Conservation (phyloP, 1,140 invertebrate genomes). For the Caenorhabditis remanei region DNA sequence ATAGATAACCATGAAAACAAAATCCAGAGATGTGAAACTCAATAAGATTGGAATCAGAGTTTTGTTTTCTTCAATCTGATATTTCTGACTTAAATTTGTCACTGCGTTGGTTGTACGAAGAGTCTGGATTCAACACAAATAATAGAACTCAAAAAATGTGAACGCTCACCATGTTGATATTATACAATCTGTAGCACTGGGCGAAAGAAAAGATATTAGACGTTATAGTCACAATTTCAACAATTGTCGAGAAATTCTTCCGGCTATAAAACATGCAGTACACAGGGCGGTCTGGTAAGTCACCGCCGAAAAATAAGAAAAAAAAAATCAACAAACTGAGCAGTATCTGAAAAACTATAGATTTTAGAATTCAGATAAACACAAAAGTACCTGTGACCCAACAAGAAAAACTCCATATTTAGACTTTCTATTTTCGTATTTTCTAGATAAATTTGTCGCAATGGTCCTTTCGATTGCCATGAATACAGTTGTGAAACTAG, state of each 20-base stretch:
- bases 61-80: conserved; percentile 19
- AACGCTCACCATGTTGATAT: neutral
- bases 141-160: conserved; percentile 6
- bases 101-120: neutral
- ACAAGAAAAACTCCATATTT: neutral
- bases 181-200: neutral
- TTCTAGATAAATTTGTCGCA: neutral
- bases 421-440: conserved; percentile 1
- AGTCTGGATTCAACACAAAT: too few species aligned
- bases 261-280: neutral
- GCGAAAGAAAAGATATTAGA: neutral
- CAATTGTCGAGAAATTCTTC: neutral
- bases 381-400: neutral
- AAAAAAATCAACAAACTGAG: neutral
- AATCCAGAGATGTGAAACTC: neutral
- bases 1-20: neutral
- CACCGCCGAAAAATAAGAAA: neutral
- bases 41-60: neutral
- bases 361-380: too few species aligned
- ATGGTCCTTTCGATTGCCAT: neutral
- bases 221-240: neutral
- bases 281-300: neutral
- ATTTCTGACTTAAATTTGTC: neutral
- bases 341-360: neutral
- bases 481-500: conserved; percentile 1